Conservation (phyloP, 1,140 invertebrate genomes). For the Agrilus planipennis region DNA sequence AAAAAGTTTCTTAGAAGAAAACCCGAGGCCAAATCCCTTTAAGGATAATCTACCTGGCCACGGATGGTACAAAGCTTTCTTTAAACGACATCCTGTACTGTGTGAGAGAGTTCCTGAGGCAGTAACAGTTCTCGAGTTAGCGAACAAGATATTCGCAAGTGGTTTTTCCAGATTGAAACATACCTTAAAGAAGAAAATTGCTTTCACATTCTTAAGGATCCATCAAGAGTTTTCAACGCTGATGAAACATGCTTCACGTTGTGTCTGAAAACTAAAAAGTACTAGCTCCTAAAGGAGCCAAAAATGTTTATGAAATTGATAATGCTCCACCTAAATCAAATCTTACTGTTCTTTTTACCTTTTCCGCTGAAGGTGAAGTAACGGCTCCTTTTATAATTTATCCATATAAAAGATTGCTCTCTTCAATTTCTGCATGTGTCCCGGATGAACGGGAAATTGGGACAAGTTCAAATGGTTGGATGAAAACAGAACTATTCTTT, state of each 20-base stretch:
- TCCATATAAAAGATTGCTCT: slow-evolving; percentile 17
- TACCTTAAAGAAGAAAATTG: slow-evolving; percentile 18
- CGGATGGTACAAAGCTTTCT: slow-evolving; percentile 29
- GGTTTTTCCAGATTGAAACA: slow-evolving; percentile 28
- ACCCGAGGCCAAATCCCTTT: slow-evolving; percentile 17
- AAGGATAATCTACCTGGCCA: slow-evolving; percentile 25
- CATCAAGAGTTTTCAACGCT: slow-evolving; percentile 26
- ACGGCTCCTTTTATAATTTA: slow-evolving; percentile 19
- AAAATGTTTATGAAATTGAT: slow-evolving; percentile 27
- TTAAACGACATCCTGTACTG: slow-evolving; percentile 24
- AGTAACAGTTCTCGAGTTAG: slow-evolving; percentile 20
- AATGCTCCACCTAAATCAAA: slow-evolving; percentile 19
- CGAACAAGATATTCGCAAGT: slow-evolving; percentile 26
- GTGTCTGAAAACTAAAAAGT: slow-evolving; percentile 26
- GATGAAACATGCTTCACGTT: slow-evolving; percentile 31
- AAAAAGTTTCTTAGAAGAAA: slow-evolving; percentile 3
- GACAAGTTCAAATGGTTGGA: slow-evolving; percentile 29
- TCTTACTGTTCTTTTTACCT: slow-evolving; percentile 18
- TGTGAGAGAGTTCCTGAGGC: slow-evolving; percentile 8
- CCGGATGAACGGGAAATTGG: slow-evolving; percentile 28
- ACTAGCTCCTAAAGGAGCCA: slow-evolving; percentile 5
- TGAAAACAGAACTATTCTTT: slow-evolving; percentile 30
- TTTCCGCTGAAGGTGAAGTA: background rate
- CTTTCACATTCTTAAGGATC: slow-evolving; percentile 20
- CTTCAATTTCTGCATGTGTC: slow-evolving; percentile 20